Conservation (phyloP, 2,797 vertebrate genomes). For the Enteromius paludinosus region DNA sequence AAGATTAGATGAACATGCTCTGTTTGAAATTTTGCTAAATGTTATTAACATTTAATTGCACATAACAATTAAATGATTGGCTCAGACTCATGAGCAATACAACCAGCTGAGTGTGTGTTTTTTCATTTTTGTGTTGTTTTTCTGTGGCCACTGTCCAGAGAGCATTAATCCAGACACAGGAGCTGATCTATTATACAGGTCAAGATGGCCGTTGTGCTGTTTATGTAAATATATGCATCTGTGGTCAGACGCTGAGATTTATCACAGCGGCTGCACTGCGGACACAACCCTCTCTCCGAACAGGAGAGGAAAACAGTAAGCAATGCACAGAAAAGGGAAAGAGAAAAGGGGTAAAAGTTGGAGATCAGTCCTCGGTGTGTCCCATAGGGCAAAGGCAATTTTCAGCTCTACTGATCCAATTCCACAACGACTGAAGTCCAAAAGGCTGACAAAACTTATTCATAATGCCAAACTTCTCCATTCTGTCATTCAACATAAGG, state of each 20-base stretch:
- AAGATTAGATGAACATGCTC: not conserved
- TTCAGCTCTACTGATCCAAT: constrained; percentile 80
- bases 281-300: constrained; percentile 19
- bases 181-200: constrained; percentile 11
- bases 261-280: constrained; percentile 4
- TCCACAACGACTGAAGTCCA: constrained; percentile 70
- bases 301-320: constrained; percentile 33
- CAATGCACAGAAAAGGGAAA: constrained; percentile 48
- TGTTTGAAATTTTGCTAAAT: not conserved
- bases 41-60: not conserved
- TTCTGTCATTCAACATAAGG: constrained; percentile 57
- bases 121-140: not conserved
- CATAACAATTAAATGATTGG: not conserved
- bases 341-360: constrained; percentile 56
- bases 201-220: not conserved
- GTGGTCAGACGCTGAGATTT: constrained; percentile 1
- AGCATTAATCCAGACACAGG: not conserved
- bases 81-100: not conserved
- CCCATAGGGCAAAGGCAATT: constrained; percentile 77
- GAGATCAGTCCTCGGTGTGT: constrained; percentile 61
- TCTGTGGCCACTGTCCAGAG: not conserved
- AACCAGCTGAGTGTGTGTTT: not conserved
- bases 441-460: constrained; percentile 74
- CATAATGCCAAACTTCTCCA: constrained; percentile 68
- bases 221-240: constrained; percentile 36